Evolutionary conservation across 2,113 vertebrate genomes (phyloP).

Genomic region (Ceyx margarethae): DNA sequence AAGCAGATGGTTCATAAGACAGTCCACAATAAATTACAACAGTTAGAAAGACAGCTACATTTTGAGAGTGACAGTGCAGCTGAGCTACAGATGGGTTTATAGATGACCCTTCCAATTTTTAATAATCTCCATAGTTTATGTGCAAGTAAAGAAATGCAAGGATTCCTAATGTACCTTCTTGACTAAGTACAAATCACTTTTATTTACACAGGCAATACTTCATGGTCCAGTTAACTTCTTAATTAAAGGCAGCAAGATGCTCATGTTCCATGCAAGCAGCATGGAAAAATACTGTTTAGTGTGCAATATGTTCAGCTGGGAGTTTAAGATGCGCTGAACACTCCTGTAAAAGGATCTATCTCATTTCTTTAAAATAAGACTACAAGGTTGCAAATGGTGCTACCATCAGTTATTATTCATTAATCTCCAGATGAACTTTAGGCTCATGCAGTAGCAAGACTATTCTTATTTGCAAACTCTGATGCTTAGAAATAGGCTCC

Average conservation of each 20-base stretch:
- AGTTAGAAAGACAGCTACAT: conserved; percentile 67
- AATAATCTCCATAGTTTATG: conserved; percentile 75
- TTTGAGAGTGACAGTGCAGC: conserved; percentile 60
- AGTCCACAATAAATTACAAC: conserved; percentile 68
- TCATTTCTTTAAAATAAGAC: conserved; percentile 17
- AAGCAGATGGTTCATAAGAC: conserved; percentile 67
- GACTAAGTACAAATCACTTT: conserved; percentile 77
- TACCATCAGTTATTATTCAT: neutral
- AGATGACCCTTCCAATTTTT: conserved; percentile 75
- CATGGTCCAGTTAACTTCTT: conserved; percentile 86
- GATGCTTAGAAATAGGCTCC: neutral
- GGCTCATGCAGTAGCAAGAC: neutral
- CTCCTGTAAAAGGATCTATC: conserved; percentile 18
- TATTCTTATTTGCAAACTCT: neutral
- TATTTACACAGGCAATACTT: conserved; percentile 80
- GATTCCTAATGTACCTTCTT: conserved; percentile 72
- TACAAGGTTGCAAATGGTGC: neutral
- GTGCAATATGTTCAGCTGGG: conserved; percentile 69
- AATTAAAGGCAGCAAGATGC: conserved; percentile 86
- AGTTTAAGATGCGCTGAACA: conserved; percentile 46
- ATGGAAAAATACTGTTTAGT: conserved; percentile 70
- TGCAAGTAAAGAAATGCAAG: conserved; percentile 67
- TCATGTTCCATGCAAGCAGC: conserved; percentile 74
- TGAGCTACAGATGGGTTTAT: conserved; percentile 71
- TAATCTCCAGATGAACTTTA: neutral